Evolutionary conservation across 1,140 invertebrate species (phyloP), one percentile per base, ranked within the genome.

Genomic region (Uloborus diversus): DNA sequence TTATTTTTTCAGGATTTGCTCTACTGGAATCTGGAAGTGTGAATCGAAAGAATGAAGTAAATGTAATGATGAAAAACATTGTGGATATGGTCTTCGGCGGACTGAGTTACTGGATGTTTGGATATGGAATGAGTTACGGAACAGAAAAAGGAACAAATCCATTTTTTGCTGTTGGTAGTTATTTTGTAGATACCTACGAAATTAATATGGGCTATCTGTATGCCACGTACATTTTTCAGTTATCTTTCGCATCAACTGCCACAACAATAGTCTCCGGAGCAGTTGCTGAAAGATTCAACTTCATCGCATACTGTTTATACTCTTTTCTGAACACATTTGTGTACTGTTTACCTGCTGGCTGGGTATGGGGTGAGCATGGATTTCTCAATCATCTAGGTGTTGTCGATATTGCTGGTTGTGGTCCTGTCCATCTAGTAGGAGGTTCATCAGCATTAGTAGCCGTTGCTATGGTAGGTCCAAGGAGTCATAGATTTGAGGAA

Each of bases 41-140:
- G 0, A 95, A 94, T 0, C 89, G 94, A 32, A 97, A 97, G 87
- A 97, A 97, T 84, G 96, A 97, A 89, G 94, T 96, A 0, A 96
- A 97, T 84, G 96, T 97, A n/a, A 96, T 97, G 95, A 94, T 97
- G 92, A 97, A 96, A 86, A 97, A 97, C 84, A 91, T 96, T 0
- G 93, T 95, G 0, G 95, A 97, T 82, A 95, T 98, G 66, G 93
- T 96, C 9, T 89, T 98, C 4, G 96, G 96, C 13, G 96, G 95
- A 64, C 85, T 96, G 4, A 96, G 94, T 0, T 98, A 97, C 86
- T 98, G 96, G 96, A 89, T 94, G 23, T 96, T 97, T 85, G 96
- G 96, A 0, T 98, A 95, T 86, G 94, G 93, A 0, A 89, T 98
- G 84, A 96, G 94, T 62, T 97, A 96, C 83, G 96, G 96, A 0